Percentiles rank a stretch among this genome's conserved stretches.
Evolutionary conservation across 2,888 invertebrate genomes (phyloP).

Genomic region (Onchidella celtica): DNA sequence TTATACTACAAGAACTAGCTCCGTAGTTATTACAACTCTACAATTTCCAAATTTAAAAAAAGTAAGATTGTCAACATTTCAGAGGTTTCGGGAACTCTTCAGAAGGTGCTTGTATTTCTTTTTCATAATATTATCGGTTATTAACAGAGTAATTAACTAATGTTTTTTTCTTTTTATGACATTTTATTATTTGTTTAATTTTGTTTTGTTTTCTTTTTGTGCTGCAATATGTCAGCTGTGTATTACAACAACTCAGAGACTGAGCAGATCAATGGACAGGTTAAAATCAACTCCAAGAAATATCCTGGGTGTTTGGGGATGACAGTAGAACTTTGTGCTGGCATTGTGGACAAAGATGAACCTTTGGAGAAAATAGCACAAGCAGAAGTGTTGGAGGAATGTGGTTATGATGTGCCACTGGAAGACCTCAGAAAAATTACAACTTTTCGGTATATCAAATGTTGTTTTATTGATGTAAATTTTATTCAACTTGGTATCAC

Average conservation of each 20-base stretch:
- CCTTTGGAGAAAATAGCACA: slow-evolving; percentile 88
- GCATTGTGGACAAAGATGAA: slow-evolving; percentile 91
- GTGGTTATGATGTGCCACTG: slow-evolving; percentile 92
- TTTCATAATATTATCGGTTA: too few species aligned
- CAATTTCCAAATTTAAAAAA: too few species aligned
- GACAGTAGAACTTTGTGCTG: slow-evolving; percentile 95
- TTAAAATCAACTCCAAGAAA: slow-evolving; percentile 66
- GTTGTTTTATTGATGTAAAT: background rate
- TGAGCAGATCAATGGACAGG: slow-evolving; percentile 54
- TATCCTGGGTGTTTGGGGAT: slow-evolving; percentile 84
- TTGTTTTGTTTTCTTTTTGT: too few species aligned
- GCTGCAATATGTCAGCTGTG: slow-evolving; percentile 84
- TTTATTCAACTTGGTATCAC: background rate
- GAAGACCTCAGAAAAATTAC: slow-evolving; percentile 76
- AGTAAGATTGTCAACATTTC: too few species aligned
- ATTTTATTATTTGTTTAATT: too few species aligned
- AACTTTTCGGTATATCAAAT: slow-evolving; percentile 70
- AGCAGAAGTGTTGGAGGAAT: slow-evolving; percentile 95
- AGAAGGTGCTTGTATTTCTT: too few species aligned
- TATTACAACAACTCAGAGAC: slow-evolving; percentile 87
- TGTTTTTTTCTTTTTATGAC: too few species aligned
- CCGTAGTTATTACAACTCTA: too few species aligned
- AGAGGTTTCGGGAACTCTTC: too few species aligned
- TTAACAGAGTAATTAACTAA: too few species aligned
- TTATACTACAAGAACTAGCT: too few species aligned